Base-by-base conservation (phyloP, 2,113 vertebrate species). In the Ahaetulla prasina region DNA sequence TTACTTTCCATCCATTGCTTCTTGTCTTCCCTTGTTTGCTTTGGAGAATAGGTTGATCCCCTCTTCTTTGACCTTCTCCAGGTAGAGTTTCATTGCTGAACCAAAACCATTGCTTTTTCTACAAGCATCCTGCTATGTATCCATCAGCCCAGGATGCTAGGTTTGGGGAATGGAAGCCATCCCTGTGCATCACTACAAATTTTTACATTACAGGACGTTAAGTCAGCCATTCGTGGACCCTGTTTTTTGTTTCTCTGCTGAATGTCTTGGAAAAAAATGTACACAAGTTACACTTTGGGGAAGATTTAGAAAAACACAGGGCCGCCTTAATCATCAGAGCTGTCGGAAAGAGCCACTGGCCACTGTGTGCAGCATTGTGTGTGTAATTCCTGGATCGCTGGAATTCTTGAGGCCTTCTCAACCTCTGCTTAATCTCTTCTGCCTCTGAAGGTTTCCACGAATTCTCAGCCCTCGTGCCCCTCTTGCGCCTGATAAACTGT, bases 391-490 rank as follows among this genome's bases (percentile, higher is more conserved):
- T 91, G 92, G 95, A 96, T 96, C 95, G 87, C 95, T 97, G 96
- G 93, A 95, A 97, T 97, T 97, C 96, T 94, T 95, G 93, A 57
- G 95, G 92, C 90, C 94, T 93, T 94, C 90, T 92, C 91, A 95
- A 95, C 63, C 94, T 60, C 95, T 95, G 95, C 89, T 94, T 96
- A 97, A 97, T 97, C 96, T 97, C 95, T 94, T 53, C 45, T 87
- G 96, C 93, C 95, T 94, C 95, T 95, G 94, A 96, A 96, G 96
- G 95, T 96, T 96, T 96, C 92, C 96, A 95, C 0, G 95, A 96
- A 95, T 97, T 97, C 96, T 94, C 96, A 96, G 94, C 94, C 95
- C 97, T 97, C 92, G 89, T 96, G 93, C 55, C 95, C 95, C 94
- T 96, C 95, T 92, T 57, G 92, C 87, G 94, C 95, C 85, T 94